A percentile compares a stretch with the other conserved stretches of the same genome.
phyloP scores from a whole-genome alignment of 2,113 vertebrate species.

The Corythornis vintsioides region DNA sequence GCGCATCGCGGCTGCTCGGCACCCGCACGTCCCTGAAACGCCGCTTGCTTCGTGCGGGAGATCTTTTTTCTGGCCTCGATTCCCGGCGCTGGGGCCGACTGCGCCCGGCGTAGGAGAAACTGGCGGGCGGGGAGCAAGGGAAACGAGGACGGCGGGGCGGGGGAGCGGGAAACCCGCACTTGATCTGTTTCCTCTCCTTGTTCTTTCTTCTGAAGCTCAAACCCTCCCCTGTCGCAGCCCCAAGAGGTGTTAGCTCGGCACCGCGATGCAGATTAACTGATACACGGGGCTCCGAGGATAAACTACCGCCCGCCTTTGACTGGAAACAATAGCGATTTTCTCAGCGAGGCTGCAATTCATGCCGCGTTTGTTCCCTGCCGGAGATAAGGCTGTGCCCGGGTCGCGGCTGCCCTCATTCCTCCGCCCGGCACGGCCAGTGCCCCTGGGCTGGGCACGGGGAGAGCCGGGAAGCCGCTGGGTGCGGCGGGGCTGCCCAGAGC shows the following conservation, averaged over 20 bases:
- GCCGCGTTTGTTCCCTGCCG: constrained; percentile 50
- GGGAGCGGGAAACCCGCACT: neutral
- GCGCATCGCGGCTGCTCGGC: constrained; percentile 37
- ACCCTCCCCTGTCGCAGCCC: neutral
- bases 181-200: neutral
- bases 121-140: neutral
- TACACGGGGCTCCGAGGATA: neutral
- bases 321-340: constrained; percentile 68
- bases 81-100: constrained; percentile 35
- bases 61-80: neutral
- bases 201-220: neutral
- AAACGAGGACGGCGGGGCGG: neutral
- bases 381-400: constrained; percentile 2
- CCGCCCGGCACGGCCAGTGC: neutral
- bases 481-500: neutral
- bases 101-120: constrained; percentile 21
- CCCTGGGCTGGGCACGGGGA: neutral
- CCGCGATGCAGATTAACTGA: constrained; percentile 28
- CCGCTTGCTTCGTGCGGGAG: constrained; percentile 19
- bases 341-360: constrained; percentile 65
- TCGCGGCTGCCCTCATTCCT: neutral
- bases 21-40: constrained; percentile 36
- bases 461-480: neutral
- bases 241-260: constrained; percentile 44
- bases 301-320: constrained; percentile 21